Evolutionary conservation across 2,797 vertebrate genomes (phyloP), one percentile per base, ranked within the genome.

Genomic region (Malacoraja senta): DNA sequence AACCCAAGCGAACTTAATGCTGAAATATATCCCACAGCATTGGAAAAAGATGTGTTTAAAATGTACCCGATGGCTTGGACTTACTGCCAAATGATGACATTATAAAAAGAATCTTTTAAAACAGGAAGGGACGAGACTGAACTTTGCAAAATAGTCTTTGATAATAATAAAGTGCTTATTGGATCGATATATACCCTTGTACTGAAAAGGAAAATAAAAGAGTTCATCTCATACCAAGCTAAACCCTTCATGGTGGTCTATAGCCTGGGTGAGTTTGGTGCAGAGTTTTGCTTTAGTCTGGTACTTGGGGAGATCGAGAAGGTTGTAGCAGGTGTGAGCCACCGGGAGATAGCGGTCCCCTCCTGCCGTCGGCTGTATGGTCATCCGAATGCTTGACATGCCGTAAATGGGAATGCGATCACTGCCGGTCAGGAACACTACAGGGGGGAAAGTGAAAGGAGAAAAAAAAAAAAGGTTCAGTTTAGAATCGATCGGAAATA

Each of bases 281-380:
- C 94, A 96, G 95, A 99, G 97, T 93, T 96, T 96, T 94, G 98
- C 98, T 96, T 98, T 99, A 97, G 96, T 99, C 97, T 97, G 97
- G 96, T 99, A 99, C 95, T 97, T 97, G 94, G 99, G 99, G 95
- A 99, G 97, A 96, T 99, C 98, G 58, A 99, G 97, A 93, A 99
- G 97, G 94, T 99, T 99, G 97, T 99, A 99, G 96, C 99, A 99
- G 95, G 99, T 99, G 95, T 99, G 99, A 0, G 99, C 99, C 94
- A 99, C 98, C 0, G 99, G 99, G 95, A 99, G 95, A 96, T 98
- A 98, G 94, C 98, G 96, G 95, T 99, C 97, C 93, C 97, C 97
- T 0, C 97, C 97, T 32, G 97, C 95, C 0, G 98, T 99, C 84
- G 98, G 98, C 96, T 99, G 98, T 96, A 99, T 98, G 95, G 97